Evolutionary conservation across 2,113 vertebrate genomes (phyloP), one percentile per base, ranked within the genome.

Genomic region (Muscicapa adusta): DNA sequence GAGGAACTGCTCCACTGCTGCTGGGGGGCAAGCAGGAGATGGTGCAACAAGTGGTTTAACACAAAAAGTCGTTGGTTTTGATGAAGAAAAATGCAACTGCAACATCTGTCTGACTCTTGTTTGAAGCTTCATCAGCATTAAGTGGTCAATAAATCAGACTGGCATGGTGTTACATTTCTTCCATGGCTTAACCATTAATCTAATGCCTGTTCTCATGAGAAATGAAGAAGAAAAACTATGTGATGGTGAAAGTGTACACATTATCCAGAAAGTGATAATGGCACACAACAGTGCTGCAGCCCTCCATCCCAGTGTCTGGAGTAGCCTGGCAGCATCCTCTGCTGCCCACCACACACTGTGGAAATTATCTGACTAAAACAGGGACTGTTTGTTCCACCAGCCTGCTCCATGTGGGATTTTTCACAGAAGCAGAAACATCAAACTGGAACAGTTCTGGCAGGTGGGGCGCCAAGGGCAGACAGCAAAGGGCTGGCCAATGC

Each of bases 101-200:
- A 98, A 98, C 98, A 98, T 98, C 98, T 98, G 98, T 98, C 97
- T 98, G 98, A 98, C 97, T 98, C 98, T 98, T 98, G 98, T 99
- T 98, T 98, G 98, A 98, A 98, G 99, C 98, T 98, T 99, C 98
- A 99, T 99, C 98, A 99, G 98, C 96, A 96, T 98, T 99, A 99
- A 99, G 99, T 99, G 99, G 98, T 98, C 98, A 98, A 99, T 99
- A 99, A 99, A 99, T 99, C 99, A 99, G 98, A 95, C 96, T 96
- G 97, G 98, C 98, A 73, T 91, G 96, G 98, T 60, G 91, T 96
- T 98, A 97, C 96, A 94, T 98, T 98, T 97, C 98, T 98, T 98
- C 98, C 79, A 91, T 88, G 97, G 98, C 97, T 97, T 95, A 73
- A 93, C 96, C 98, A 99, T 99, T 99, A 98, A 98, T 98, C 98